Evolutionary conservation across 2,113 vertebrate species (phyloP), one percentile per base, ranked within the genome.

Genomic region (Astatotilapia flaviijosephi): DNA sequence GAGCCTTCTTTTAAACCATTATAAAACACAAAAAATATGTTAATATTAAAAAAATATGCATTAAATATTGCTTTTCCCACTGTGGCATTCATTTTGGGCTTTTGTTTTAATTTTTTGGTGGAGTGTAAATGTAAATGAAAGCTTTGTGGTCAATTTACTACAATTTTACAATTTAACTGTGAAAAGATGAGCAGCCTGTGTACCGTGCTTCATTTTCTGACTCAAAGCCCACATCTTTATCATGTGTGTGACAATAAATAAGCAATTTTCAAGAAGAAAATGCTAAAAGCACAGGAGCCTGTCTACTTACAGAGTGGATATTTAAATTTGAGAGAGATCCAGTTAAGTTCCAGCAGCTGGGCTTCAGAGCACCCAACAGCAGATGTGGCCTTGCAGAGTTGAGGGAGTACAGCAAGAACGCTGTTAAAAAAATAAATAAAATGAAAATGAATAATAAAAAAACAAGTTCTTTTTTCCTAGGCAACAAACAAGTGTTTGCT

Each of bases 221-320:
- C 60, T 14, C 80, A 40, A 83, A 62, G 21, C 15, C 23, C 19
- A 75, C 8, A 54, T 75, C 4, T 55, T 21, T 19, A 9, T 15
- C 3, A 15, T 37, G 1, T 82, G 42, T 82, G 19, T 49, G 26
- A 31, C 53, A 82, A 31, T 2, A 6, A 83, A 33, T 58, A 83
- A 83, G 33, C 9, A 28, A 5, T 47, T 47, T 75, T 26, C 45
- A 85, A 14, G 33, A 80, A 55, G 42, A 21, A 82, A 35, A 86
- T 47, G 13, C 70, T 85, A 31, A 31, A 77, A 49, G 26, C 62
- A 89, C 9, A 37, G 60, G 19, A 60, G 85, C 55, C 87, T 88
- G 75, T 84, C 84, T 86, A 14, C 7, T 81, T 70, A 89, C 85
- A 62, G 82, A 93, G 51, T 82, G 45, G 10, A 31, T 47, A 77